A percentile compares a stretch with the other conserved stretches of the same genome.
Evolutionary conservation across 1,140 invertebrate genomes (phyloP).

Genomic region (Pseudomyrmex concolor): DNA sequence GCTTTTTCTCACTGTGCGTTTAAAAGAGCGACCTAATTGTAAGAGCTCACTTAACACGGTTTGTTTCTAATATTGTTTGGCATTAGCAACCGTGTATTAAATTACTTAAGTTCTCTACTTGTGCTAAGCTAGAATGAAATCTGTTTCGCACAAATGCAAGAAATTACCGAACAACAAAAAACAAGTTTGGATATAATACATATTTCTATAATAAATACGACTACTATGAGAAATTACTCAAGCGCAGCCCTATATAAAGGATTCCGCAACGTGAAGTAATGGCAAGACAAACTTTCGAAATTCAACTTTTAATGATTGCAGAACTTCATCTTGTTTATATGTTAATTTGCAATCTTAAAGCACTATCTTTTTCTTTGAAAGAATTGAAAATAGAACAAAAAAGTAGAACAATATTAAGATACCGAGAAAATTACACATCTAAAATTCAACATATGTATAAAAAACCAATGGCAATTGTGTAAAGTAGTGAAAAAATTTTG

Average conservation of each 20-base stretch:
- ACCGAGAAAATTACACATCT: neutral
- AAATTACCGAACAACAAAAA: too few species aligned
- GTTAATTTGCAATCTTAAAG: conserved; percentile 3
- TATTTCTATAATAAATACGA: neutral
- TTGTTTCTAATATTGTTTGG: conserved; percentile 22
- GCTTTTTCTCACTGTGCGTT: conserved; percentile 14
- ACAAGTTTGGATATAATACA: neutral
- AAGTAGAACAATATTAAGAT: neutral
- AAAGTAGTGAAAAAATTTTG: neutral
- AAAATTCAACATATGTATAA: neutral
- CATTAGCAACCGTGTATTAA: conserved; percentile 26
- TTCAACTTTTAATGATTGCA: conserved; percentile 26
- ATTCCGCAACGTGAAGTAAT: conserved; percentile 49
- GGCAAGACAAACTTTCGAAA: conserved; percentile 31
- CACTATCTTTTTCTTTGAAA: neutral
- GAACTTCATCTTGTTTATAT: conserved; percentile 30
- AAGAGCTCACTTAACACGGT: conserved; percentile 18
- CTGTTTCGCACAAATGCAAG: neutral
- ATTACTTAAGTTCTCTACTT: conserved; percentile 26
- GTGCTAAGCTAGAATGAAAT: neutral
- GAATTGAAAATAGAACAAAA: neutral
- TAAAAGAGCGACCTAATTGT: conserved; percentile 32
- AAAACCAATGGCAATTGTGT: neutral
- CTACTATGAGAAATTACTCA: neutral
- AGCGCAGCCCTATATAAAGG: conserved; percentile 25